Evolutionary conservation across 2,888 invertebrate genomes (phyloP).

Genomic region (Orthosia gracilis): DNA sequence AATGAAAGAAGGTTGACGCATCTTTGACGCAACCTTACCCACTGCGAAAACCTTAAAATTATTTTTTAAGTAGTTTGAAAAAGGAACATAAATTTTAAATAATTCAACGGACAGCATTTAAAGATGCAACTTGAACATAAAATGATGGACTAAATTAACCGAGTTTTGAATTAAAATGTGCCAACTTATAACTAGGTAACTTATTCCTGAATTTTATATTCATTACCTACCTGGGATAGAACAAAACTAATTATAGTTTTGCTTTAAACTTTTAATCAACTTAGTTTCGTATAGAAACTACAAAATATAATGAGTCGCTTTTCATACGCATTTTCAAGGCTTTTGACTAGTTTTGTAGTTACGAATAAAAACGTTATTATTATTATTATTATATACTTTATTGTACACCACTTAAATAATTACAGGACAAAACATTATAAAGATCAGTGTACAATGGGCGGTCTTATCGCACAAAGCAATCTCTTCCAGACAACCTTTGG

Average conservation of each 20-base stretch:
- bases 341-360: not conserved
- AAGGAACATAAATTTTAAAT: not conserved
- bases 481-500: too few species aligned
- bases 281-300: constrained; percentile 1
- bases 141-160: not conserved
- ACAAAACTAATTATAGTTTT: constrained; percentile 35
- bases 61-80: not conserved
- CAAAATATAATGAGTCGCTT: not conserved
- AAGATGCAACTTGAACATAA: not conserved
- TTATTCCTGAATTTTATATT: constrained; percentile 36
- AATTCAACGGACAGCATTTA: not conserved
- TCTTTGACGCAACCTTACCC: too few species aligned
- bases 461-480: too few species aligned
- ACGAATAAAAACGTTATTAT: not conserved
- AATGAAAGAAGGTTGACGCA: too few species aligned
- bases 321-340: constrained; percentile 2
- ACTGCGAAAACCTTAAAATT: not conserved
- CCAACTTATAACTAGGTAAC: constrained; percentile 31
- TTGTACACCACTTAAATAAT: too few species aligned
- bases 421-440: too few species aligned
- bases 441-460: too few species aligned
- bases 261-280: not conserved
- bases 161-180: constrained; percentile 12
- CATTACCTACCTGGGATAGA: constrained; percentile 11
- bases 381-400: too few species aligned